A percentile compares a stretch with the other conserved stretches of the same genome.
These are phyloP conservation scores for Acinonyx jubatus DNA, from an alignment of 2,113 vertebrate genomes.

Conservation along the genomic window DNA sequence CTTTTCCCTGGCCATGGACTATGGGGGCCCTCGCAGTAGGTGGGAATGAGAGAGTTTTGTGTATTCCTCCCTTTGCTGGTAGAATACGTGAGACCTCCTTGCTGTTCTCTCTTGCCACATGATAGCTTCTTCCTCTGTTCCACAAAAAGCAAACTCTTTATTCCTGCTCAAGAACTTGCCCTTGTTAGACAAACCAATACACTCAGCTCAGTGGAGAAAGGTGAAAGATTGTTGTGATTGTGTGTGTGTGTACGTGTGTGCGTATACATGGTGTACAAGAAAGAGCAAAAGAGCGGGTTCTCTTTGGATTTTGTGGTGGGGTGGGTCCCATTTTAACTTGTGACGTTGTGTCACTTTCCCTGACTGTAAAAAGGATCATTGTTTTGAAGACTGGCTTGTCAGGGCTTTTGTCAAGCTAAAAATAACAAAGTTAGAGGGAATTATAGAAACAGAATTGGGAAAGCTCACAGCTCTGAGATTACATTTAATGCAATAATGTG, in stretches of 20 bases:
- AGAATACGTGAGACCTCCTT: neutral
- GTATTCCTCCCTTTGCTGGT: neutral
- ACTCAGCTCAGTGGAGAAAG: neutral
- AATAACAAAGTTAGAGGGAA: constrained; percentile 34
- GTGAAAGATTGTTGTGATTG: neutral
- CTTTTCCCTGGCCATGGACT: neutral
- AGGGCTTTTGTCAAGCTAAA: constrained; percentile 21
- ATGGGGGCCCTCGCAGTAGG: neutral
- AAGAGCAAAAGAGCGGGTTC: neutral
- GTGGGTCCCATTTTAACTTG: neutral
- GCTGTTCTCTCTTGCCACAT: neutral
- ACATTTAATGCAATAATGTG: constrained; percentile 18
- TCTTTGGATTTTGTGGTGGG: neutral
- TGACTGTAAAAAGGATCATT: neutral
- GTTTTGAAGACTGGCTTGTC: constrained; percentile 25
- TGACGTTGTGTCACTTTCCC: neutral
- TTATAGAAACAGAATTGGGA: neutral
- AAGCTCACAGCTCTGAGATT: constrained; percentile 5
- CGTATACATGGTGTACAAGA: neutral
- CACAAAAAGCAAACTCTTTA: neutral
- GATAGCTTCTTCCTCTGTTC: neutral
- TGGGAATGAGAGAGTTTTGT: neutral
- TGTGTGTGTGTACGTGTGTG: neutral
- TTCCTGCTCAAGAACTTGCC: neutral
- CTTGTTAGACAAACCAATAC: neutral